phyloP scores from a whole-genome alignment of 2,797 vertebrate species.

The Urocyon cinereoargenteus region DNA sequence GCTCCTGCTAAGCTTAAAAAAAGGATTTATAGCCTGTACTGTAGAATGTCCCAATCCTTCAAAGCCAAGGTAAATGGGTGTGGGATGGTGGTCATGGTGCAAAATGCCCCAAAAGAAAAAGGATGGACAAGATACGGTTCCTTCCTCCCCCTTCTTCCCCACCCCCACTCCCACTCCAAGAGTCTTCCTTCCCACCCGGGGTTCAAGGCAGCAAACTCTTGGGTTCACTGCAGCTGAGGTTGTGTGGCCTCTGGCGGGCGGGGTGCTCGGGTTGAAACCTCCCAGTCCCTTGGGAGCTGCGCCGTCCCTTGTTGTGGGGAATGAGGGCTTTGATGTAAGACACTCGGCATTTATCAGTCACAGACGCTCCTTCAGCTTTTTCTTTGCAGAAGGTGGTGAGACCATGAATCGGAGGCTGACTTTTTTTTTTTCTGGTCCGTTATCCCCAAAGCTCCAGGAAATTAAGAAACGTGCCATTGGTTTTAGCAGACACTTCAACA shows the following conservation, averaged over 20 bases:
- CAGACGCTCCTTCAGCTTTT: conserved; percentile 28
- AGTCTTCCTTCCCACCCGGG: conserved; percentile 66
- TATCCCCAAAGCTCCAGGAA: conserved; percentile 69
- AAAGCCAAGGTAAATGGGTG: conserved; percentile 83
- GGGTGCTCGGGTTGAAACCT: neutral
- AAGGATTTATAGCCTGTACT: conserved; percentile 84
- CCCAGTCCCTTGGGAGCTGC: neutral
- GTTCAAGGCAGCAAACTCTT: conserved; percentile 61
- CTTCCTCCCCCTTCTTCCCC: conserved; percentile 34
- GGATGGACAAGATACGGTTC: conserved; percentile 72
- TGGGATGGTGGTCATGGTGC: neutral
- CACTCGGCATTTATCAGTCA: conserved; percentile 39
- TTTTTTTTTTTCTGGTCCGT: conserved; percentile 60
- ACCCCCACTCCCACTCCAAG: neutral
- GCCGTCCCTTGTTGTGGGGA: conserved; percentile 18
- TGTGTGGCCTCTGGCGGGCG: conserved; percentile 30
- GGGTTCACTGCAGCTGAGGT: conserved; percentile 57
- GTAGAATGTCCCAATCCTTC: conserved; percentile 83
- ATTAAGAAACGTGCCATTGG: conserved; percentile 69
- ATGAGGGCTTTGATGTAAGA: conserved; percentile 69
- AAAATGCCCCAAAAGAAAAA: conserved; percentile 75
- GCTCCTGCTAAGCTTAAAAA: conserved; percentile 83
- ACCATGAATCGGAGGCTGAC: conserved; percentile 71
- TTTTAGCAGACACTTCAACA: conserved; percentile 71
- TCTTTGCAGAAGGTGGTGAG: conserved; percentile 50